phyloP scores from a whole-genome alignment of 1,140 invertebrate species.

The Lerema accius region DNA sequence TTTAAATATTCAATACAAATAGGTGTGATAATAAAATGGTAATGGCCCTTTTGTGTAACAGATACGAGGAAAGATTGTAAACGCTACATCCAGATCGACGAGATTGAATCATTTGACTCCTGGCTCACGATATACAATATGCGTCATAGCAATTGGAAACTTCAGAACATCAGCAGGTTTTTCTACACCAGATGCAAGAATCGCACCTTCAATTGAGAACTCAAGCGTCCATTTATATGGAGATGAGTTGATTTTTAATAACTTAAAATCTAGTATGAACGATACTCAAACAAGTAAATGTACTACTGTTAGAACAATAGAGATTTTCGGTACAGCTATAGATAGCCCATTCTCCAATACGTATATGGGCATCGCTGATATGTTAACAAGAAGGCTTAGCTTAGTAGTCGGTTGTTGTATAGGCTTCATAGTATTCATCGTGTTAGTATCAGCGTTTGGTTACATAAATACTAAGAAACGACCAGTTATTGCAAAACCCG shows the following conservation, averaged over 20 bases:
- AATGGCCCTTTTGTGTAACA: slow-evolving; percentile 61
- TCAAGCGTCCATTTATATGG: slow-evolving; percentile 73
- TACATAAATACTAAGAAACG: slow-evolving; percentile 94
- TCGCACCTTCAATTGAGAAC: slow-evolving; percentile 80
- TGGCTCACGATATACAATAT: slow-evolving; percentile 91
- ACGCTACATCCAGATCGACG: slow-evolving; percentile 86
- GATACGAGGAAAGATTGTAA: slow-evolving; percentile 88
- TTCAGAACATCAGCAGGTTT: slow-evolving; percentile 83
- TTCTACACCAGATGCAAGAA: slow-evolving; percentile 76
- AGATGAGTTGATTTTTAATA: slow-evolving; percentile 80
- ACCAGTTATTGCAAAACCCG: slow-evolving; percentile 87
- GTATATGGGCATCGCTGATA: slow-evolving; percentile 85
- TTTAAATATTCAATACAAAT: slow-evolving; percentile 54
- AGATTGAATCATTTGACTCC: slow-evolving; percentile 89
- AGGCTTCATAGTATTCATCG: slow-evolving; percentile 92
- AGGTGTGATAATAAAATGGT: slow-evolving; percentile 34
- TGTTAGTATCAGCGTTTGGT: slow-evolving; percentile 91
- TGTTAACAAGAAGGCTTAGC: slow-evolving; percentile 90
- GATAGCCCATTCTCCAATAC: slow-evolving; percentile 86
- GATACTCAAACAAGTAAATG: slow-evolving; percentile 90
- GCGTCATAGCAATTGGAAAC: slow-evolving; percentile 90
- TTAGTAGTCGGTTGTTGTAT: slow-evolving; percentile 93
- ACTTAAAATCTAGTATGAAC: slow-evolving; percentile 85
- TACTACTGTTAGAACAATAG: slow-evolving; percentile 89
- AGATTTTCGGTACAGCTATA: slow-evolving; percentile 86